These are phyloP conservation scores for Melanostoma mellinum DNA, from an alignment of 2,888 invertebrate species.

Conservation along the genomic window DNA sequence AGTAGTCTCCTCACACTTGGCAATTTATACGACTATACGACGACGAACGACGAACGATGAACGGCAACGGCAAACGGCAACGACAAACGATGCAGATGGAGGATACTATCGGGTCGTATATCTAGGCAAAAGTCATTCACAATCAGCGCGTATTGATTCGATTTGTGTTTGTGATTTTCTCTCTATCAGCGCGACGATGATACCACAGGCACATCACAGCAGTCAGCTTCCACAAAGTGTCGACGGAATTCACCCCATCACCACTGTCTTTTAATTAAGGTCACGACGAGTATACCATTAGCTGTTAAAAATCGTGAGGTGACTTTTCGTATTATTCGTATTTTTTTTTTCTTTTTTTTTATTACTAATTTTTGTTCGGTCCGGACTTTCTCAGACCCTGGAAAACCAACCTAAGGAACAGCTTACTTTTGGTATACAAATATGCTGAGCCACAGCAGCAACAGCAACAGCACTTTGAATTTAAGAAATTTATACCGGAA, in stretches of 20 bases:
- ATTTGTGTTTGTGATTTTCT: constrained; percentile 68
- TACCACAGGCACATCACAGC: constrained; percentile 9
- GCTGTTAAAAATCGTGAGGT: constrained; percentile 49
- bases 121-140: constrained; percentile 69
- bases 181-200: constrained; percentile 51
- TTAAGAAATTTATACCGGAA: constrained; percentile 13
- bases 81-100: constrained; percentile 30
- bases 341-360: constrained; percentile 7
- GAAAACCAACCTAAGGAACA: constrained; percentile 32
- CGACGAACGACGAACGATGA: constrained; percentile 28
- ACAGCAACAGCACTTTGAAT: neutral
- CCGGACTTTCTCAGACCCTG: constrained; percentile 44
- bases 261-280: constrained; percentile 69
- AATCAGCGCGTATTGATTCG: constrained; percentile 70
- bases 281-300: constrained; percentile 72
- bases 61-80: constrained; percentile 3
- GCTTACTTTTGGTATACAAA: constrained; percentile 15
- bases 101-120: constrained; percentile 48
- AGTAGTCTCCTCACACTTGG: constrained; percentile 30
- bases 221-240: constrained; percentile 64
- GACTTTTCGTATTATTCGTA: constrained; percentile 8
- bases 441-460: constrained; percentile 1
- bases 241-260: constrained; percentile 71
- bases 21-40: constrained; percentile 30
- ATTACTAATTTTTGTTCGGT: constrained; percentile 1